These are phyloP conservation scores for Ephydatia muelleri DNA, from an alignment of 37 sponge, comb jelly and placozoan species.

Conservation along the genomic window DNA sequence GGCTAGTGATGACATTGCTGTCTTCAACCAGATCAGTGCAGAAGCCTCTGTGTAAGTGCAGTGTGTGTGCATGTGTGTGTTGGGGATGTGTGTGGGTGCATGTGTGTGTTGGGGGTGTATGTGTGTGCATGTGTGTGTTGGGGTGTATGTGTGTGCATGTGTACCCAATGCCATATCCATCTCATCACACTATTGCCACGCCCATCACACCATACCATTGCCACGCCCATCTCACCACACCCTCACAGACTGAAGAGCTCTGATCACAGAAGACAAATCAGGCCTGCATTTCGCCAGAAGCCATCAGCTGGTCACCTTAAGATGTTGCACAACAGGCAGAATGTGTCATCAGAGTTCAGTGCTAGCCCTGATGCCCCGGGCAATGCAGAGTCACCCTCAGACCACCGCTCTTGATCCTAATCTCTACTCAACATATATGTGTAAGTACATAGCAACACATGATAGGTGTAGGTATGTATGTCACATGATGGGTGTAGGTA, in stretches of 20 bases:
- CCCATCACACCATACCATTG: no score
- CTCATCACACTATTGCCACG: background rate
- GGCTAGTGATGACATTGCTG: slow-evolving; percentile 8
- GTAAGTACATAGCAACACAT: slow-evolving; percentile 2
- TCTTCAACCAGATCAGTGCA: slow-evolving; percentile 53
- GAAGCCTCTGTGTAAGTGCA: slow-evolving; percentile 5
- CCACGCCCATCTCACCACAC: slow-evolving; percentile 4
- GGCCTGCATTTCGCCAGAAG: slow-evolving; percentile 64
- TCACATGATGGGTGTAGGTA: no score
- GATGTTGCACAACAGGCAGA: slow-evolving; percentile 42
- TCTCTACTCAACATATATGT: slow-evolving; percentile 77
- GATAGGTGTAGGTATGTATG: no score
- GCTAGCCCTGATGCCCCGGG: slow-evolving; percentile 42
- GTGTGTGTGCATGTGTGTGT: no score
- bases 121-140: background rate
- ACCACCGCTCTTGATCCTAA: slow-evolving; percentile 35
- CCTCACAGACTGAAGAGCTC: slow-evolving; percentile 49
- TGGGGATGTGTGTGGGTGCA: slow-evolving; percentile 1
- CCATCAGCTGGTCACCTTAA: slow-evolving; percentile 71
- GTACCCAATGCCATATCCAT: background rate
- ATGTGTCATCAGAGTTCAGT: slow-evolving; percentile 48
- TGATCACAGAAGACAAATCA: slow-evolving; percentile 49
- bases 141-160: background rate
- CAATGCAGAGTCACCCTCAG: background rate
- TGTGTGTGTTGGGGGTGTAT: no score